Base-by-base conservation (phyloP, 1,140 invertebrate genomes). In the Samia ricini region DNA sequence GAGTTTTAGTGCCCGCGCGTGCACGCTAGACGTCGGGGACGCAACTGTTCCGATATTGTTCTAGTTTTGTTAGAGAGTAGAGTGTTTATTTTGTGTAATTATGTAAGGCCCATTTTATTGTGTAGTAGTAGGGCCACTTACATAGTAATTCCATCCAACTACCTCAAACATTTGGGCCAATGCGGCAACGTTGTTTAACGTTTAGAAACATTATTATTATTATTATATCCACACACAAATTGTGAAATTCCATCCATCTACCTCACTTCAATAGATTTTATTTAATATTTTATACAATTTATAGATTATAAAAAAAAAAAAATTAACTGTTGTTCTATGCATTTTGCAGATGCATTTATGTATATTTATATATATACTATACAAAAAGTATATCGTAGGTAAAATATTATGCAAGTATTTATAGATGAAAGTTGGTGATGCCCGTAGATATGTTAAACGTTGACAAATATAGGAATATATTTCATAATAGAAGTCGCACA, bases 191-290 rank as follows among this genome's bases (percentile, higher is more conserved):
- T 83, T 24, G 23, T 49, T 84, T 78, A 83, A 83, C 80, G 73
- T 77, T 73, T 79, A 77, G 79, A 74, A 83, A 71, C 72, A 66
- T 61, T 69, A 66, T 24, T 24, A 50, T 50, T 81, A 71, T 66
- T 51, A 60, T 49, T 49, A 82, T 71, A 87, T 85, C 89, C 90
- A 88, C 88, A 91, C 85, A 89, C 85, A 88, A 91, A 91, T 89
- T 90, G 85, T 91, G 88, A 90, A 90, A 91, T 91, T 91, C 90
- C 90, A 91, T 91, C 90, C 90, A 91, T 90, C 90, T 91, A 91
- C 90, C 90, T 91, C 90, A 91, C 87, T 90, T 90, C 88, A 90
- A 89, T 91, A 91, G 89, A 89, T 90, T 88, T 89, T 88, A 90
- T 90, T 90, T 90, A 88, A 90, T 90, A 88, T 90, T 90, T 90